These are phyloP conservation scores for Cataglyphis albicans DNA, from an alignment of 2,888 invertebrate species.

Conservation along the genomic window DNA sequence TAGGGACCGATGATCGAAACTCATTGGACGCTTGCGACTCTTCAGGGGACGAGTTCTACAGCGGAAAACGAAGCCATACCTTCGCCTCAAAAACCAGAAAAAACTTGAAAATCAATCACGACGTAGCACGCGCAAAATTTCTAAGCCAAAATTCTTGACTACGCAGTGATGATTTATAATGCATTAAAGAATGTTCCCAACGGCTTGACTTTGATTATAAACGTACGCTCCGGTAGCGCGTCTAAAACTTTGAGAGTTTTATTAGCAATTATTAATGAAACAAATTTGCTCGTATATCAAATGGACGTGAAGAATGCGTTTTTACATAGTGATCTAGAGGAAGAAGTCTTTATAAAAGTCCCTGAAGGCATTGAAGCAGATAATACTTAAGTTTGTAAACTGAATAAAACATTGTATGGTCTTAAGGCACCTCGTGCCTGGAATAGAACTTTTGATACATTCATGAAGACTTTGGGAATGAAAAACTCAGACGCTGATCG, in stretches of 20 bases:
- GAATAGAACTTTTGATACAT: neutral
- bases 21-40: neutral
- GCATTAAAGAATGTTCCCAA: neutral
- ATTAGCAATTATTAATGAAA: neutral
- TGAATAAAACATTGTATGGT: neutral
- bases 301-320: neutral
- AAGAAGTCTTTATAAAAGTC: neutral
- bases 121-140: neutral
- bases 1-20: neutral
- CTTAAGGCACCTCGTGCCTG: neutral
- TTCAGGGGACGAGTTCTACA: neutral
- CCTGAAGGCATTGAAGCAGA: neutral
- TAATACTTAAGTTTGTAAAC: neutral
- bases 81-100: neutral
- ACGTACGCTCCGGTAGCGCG: neutral
- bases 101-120: neutral
- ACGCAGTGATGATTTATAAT: neutral
- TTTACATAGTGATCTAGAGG: neutral
- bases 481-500: neutral
- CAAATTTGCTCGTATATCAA: neutral
- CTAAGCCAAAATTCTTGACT: neutral
- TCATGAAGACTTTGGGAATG: neutral
- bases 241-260: neutral
- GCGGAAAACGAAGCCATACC: neutral
- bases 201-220: neutral